phyloP scores from a whole-genome alignment of 37 sponge, comb jelly and placozoan species.

The Dysidea cf. avara region DNA sequence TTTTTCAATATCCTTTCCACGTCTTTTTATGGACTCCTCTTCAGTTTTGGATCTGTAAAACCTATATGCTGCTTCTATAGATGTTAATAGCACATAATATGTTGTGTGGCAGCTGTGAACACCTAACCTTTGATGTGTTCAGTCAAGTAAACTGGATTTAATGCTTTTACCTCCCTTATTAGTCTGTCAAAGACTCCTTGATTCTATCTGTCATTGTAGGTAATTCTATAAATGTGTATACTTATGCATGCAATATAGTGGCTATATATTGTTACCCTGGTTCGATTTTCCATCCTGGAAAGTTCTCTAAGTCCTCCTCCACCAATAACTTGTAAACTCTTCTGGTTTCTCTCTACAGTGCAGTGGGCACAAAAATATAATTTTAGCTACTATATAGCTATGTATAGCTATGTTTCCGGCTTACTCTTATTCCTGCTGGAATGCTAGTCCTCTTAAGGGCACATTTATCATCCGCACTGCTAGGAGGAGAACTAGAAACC shows the following conservation, averaged over 20 bases:
- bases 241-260: background rate
- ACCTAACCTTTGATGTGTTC: conserved; percentile 9
- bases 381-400: background rate
- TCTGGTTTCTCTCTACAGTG: conserved; percentile 29
- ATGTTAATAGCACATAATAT: background rate
- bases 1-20: background rate
- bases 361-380: background rate
- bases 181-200: conserved; percentile 1
- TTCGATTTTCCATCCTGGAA: conserved; percentile 28
- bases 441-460: no score
- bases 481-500: no score
- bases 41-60: background rate
- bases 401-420: no score
- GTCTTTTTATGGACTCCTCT: background rate
- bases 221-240: no score
- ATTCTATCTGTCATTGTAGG: no score
- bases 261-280: conserved; percentile 5
- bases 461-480: no score
- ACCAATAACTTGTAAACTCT: conserved; percentile 16
- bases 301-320: conserved; percentile 35
- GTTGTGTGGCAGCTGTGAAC: no score
- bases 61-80: conserved; percentile 2
- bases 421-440: no score
- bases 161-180: conserved; percentile 4
- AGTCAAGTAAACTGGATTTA: conserved; percentile 10